Conservation (phyloP, 2,113 vertebrate genomes). For the Pelecanoides urinatrix region DNA sequence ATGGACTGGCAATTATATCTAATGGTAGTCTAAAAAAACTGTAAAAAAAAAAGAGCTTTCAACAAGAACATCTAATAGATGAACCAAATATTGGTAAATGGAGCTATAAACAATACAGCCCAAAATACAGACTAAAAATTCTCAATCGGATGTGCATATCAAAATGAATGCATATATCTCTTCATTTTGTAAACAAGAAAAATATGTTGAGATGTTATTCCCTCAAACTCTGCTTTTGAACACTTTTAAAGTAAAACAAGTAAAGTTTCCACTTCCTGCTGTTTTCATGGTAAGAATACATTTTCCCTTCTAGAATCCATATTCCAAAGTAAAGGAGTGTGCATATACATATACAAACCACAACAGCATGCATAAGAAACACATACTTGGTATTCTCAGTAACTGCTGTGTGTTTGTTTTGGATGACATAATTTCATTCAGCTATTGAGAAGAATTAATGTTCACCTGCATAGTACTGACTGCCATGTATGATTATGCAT, state of each 20-base stretch:
- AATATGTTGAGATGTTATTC: neutral
- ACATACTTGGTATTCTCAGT: neutral
- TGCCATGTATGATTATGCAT: rapidly evolving
- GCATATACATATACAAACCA: neutral
- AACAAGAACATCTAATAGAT: neutral
- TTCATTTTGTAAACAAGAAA: neutral
- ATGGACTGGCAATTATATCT: neutral
- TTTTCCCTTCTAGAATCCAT: neutral
- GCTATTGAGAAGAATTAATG: neutral
- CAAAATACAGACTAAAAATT: neutral
- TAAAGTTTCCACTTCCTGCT: neutral
- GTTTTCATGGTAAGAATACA: neutral
- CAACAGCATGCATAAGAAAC: neutral
- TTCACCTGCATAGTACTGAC: neutral
- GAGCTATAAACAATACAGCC: neutral
- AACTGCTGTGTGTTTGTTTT: neutral
- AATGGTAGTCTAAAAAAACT: neutral
- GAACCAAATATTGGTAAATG: neutral
- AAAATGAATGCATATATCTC: neutral
- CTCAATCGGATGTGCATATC: neutral
- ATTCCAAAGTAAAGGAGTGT: neutral
- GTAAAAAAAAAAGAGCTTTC: neutral
- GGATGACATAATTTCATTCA: neutral
- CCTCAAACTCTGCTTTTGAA: neutral
- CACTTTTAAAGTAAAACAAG: neutral